Percentiles rank a stretch among this genome's conserved stretches.
Conservation (phyloP, 2,888 invertebrate genomes). For the Incurvaria masculella region DNA sequence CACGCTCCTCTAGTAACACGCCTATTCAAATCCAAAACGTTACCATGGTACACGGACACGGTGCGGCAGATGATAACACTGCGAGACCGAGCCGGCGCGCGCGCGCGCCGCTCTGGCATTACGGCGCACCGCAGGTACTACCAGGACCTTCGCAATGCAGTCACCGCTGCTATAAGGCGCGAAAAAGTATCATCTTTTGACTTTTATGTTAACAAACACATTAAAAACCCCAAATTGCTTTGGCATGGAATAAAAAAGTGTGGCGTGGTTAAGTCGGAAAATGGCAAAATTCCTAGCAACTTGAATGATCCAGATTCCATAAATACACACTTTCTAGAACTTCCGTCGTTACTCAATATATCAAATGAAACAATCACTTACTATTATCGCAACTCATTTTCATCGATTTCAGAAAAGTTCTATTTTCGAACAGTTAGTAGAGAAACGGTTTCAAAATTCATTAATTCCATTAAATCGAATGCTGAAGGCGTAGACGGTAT, state of each 20-base stretch:
- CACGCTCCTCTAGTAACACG: background rate
- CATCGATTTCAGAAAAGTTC: no score
- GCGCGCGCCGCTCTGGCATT: background rate
- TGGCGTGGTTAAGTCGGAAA: background rate
- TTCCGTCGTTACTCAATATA: background rate
- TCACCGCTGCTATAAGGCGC: constrained; percentile 7
- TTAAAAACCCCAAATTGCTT: constrained; percentile 7
- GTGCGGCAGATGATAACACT: background rate
- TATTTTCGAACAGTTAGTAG: background rate
- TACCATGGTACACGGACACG: background rate
- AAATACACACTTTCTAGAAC: constrained; percentile 3
- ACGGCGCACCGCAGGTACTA: background rate
- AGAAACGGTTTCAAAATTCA: constrained; percentile 7
- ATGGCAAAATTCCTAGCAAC: background rate
- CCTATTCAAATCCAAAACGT: background rate
- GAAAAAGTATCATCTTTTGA: constrained; percentile 14
- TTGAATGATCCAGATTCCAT: constrained; percentile 2
- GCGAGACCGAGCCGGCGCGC: background rate
- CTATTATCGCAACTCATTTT: no score
- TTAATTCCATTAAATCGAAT: constrained; percentile 9
- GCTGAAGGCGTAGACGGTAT: constrained; percentile 10
- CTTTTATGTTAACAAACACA: constrained; percentile 11
- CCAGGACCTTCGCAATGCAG: constrained; percentile 10
- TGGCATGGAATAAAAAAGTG: constrained; percentile 8
- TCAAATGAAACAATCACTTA: no score